These are phyloP conservation scores for Acanthornis magna DNA, from an alignment of 2,797 vertebrate genomes.

Conservation along the genomic window DNA sequence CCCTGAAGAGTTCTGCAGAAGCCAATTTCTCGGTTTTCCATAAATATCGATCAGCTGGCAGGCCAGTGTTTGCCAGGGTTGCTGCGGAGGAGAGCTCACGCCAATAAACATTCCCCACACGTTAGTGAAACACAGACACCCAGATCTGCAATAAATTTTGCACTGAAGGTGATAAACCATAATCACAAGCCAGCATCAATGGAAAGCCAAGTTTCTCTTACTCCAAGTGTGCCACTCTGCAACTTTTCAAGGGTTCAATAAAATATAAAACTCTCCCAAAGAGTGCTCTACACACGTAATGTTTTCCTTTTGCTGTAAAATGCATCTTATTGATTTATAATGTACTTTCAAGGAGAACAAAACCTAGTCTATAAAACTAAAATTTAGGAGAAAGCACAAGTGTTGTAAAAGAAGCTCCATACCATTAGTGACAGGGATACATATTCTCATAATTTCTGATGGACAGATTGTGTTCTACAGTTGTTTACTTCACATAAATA, in stretches of 20 bases:
- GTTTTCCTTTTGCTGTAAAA: constrained; percentile 63
- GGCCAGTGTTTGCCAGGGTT: background rate
- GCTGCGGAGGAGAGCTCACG: background rate
- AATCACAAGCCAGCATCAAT: background rate
- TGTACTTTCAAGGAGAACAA: constrained; percentile 62
- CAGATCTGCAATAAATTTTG: constrained; percentile 1
- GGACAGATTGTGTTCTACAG: background rate
- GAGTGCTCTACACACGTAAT: constrained; percentile 11
- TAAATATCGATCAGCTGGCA: background rate
- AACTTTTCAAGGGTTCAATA: constrained; percentile 37
- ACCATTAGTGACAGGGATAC: background rate
- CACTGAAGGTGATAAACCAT: background rate
- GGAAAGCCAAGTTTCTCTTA: constrained; percentile 7
- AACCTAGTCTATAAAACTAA: constrained; percentile 49
- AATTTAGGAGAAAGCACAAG: constrained; percentile 36
- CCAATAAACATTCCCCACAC: background rate
- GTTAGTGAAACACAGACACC: background rate
- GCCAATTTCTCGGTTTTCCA: background rate
- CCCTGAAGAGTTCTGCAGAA: background rate
- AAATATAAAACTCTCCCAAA: constrained; percentile 55
- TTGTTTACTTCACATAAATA: background rate
- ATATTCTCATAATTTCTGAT: background rate
- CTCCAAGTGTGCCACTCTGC: background rate
- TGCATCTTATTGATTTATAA: constrained; percentile 72
- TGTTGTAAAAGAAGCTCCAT: background rate